Base-by-base conservation (phyloP, 2,113 vertebrate species). In the Cettia cetti region DNA sequence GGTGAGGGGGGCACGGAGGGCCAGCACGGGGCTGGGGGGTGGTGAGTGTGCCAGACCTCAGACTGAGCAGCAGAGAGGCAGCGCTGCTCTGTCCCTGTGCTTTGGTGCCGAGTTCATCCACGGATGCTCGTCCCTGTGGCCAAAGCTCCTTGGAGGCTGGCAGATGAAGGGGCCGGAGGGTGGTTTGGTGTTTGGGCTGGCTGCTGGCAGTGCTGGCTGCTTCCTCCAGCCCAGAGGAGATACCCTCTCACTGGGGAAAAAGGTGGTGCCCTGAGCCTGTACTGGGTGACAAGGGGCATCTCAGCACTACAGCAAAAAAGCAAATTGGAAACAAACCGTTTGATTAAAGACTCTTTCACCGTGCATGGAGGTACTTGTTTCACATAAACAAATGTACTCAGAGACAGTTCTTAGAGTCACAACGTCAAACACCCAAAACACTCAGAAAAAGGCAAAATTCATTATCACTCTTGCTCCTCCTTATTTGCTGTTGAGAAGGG, bases 61-160 rank as follows among this genome's bases (percentile, higher is more conserved):
- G 88, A 28, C 82, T 94, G 97, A 95, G 45, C 30, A 85, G 91
- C 61, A 49, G 78, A 93, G 91, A 92, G 82, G 91, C 40, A 42
- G 40, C 52, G 40, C 50, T 4, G 11, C 42, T 56, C 50, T 11
- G 52, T 39, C 31, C 35, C 1, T 2, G 15, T 39, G 37, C 11
- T 10, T 37, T 0, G 7, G 12, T 16, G 33, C 35, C 0, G 1
- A 16, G 9, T 31, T 77, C 3, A 1, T 22, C 65, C 5, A 3
- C 4, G 45, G 49, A 27, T 10, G 1, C 30, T n/a, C 5, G 13
- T n/a, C 5, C 6, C 68, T 28, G 33, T 3, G 44, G 37, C 47
- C 47, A 52, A 35, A 63, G 60, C n/a, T 76, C n/a, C 60, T 42
- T 23, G 47, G 47, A 54, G 45, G 61, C 31, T 53, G 49, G 27